Conservation (phyloP, 2,113 vertebrate species). For the Lophius piscatorius region DNA sequence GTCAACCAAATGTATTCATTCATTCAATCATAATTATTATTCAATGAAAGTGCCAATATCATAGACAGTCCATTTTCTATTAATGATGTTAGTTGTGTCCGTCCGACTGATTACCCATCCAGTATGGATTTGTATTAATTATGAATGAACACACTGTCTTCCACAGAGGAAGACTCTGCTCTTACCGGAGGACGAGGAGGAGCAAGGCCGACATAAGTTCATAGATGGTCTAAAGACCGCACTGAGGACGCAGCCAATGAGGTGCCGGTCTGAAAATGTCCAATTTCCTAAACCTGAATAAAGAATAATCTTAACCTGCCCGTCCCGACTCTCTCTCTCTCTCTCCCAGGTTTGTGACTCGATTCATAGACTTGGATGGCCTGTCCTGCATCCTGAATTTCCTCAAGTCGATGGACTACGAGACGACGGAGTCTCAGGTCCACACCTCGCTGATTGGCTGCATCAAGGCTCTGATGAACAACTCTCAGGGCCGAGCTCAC, state of each 20-base stretch:
- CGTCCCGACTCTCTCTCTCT: neutral
- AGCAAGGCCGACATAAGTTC: constrained; percentile 86
- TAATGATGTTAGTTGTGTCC: too few relatives aligned
- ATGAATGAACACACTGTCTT: neutral
- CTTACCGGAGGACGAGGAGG: constrained; percentile 86
- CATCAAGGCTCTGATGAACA: constrained; percentile 98
- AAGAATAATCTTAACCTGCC: neutral
- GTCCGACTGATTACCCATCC: too few relatives aligned
- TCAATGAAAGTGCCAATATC: too few relatives aligned
- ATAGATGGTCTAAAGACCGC: constrained; percentile 92
- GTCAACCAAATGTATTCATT: too few relatives aligned
- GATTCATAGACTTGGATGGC: constrained; percentile 94
- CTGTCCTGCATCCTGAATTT: constrained; percentile 92
- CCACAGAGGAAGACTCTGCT: constrained; percentile 87
- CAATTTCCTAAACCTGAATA: neutral
- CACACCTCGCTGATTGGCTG: constrained; percentile 96
- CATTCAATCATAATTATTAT: too few relatives aligned
- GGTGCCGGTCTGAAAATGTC: constrained; percentile 64
- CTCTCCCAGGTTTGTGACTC: constrained; percentile 87
- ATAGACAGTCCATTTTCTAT: too few relatives aligned
- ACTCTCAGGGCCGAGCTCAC: constrained; percentile 91
- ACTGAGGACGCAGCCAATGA: constrained; percentile 93
- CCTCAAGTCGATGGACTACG: constrained; percentile 92
- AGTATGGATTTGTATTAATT: too few relatives aligned
- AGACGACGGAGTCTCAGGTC: constrained; percentile 89